phyloP scores from a whole-genome alignment of 2,797 vertebrate genomes.

The Brachyrhaphis roseni region DNA sequence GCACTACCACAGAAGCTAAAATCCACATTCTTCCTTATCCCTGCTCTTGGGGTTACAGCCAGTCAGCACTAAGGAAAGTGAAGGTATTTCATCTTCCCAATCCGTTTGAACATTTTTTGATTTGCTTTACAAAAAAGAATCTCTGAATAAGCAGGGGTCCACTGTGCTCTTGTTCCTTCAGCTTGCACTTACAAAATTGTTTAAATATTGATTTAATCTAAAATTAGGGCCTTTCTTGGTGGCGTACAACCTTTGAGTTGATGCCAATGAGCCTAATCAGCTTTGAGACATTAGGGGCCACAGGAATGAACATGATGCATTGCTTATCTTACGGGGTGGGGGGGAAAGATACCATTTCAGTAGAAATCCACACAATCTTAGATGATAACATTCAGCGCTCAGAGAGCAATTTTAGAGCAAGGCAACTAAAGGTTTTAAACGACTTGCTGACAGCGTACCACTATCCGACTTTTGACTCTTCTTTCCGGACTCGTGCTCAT shows the following conservation, averaged over 20 bases:
- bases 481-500: slow-evolving; percentile 49
- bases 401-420: slow-evolving; percentile 71
- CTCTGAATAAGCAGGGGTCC: not conserved
- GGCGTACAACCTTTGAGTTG: not conserved
- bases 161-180: not conserved
- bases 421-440: slow-evolving; percentile 75
- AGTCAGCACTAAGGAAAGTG: not conserved
- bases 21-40: not conserved
- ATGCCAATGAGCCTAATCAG: slow-evolving; percentile 12
- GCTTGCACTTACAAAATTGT: slow-evolving; percentile 31
- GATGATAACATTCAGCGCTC: slow-evolving; percentile 76
- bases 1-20: not conserved
- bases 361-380: slow-evolving; percentile 77
- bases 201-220: slow-evolving; percentile 12
- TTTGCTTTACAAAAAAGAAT: not conserved
- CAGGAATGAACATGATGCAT: slow-evolving; percentile 74
- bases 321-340: slow-evolving; percentile 22
- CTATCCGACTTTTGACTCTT: slow-evolving; percentile 28
- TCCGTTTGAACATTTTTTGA: not conserved
- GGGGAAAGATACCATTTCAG: slow-evolving; percentile 64
- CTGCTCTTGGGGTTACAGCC: not conserved
- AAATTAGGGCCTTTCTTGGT: slow-evolving; percentile 60
- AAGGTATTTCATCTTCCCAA: not conserved
- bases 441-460: slow-evolving; percentile 67
- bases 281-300: slow-evolving; percentile 61